Evolutionary conservation across 2,888 invertebrate genomes (phyloP).

Genomic region (Amphipyra tragopoginis): DNA sequence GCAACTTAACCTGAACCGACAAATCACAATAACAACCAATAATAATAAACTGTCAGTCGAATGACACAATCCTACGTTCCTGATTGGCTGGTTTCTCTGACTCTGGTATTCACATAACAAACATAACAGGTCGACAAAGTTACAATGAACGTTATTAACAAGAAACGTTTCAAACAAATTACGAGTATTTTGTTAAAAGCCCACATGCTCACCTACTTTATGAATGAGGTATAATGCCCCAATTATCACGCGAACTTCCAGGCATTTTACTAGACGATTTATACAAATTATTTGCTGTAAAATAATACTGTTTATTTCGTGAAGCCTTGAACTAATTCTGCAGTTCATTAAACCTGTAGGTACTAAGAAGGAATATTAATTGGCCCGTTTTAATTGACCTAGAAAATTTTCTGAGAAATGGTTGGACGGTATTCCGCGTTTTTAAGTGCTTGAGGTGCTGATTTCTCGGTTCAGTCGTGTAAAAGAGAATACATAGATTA

Average conservation of each 20-base stretch:
- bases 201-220: constrained; percentile 27
- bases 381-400: constrained; percentile 36
- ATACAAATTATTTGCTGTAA: constrained; percentile 40
- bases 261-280: constrained; percentile 33
- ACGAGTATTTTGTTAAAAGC: constrained; percentile 11
- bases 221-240: constrained; percentile 49
- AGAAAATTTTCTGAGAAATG: constrained; percentile 11
- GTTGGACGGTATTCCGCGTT: no score
- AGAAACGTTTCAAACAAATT: constrained; percentile 15
- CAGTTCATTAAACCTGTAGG: constrained; percentile 32
- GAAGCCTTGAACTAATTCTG: constrained; percentile 43
- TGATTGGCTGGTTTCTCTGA: no score
- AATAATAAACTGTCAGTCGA: no score
- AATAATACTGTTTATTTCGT: constrained; percentile 14
- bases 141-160: not conserved
- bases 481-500: no score
- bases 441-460: no score
- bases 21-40: no score
- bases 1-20: no score
- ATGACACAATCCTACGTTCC: no score
- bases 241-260: constrained; percentile 49
- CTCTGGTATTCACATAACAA: no score
- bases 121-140: no score
- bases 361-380: constrained; percentile 36
- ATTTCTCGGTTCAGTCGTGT: no score